Percentiles rank a stretch among this genome's conserved stretches.
Evolutionary conservation across 2,797 vertebrate genomes (phyloP).

Genomic region (Cryptoblepharus egeriae): DNA sequence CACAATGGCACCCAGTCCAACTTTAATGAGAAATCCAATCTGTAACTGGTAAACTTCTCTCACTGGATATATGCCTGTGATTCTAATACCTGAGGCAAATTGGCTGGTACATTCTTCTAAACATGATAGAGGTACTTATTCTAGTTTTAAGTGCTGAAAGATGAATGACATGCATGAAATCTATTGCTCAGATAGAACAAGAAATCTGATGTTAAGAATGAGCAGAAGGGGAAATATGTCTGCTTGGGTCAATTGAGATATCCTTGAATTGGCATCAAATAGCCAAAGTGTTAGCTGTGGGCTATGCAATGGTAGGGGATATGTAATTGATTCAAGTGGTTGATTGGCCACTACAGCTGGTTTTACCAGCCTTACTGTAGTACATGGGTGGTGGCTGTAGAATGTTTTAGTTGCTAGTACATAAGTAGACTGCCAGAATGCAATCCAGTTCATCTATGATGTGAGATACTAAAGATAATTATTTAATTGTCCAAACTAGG

Average conservation of each 20-base stretch:
- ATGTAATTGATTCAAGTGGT: not conserved
- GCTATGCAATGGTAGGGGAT: not conserved
- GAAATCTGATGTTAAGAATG: not conserved
- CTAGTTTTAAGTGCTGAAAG: slow-evolving; percentile 14
- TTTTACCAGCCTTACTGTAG: not conserved
- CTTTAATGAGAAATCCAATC: slow-evolving; percentile 9
- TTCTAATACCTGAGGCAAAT: slow-evolving; percentile 17
- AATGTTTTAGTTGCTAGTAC: not conserved
- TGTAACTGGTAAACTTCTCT: slow-evolving; percentile 7
- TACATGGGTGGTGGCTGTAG: not conserved
- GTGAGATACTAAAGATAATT: not conserved
- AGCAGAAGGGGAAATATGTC: not conserved
- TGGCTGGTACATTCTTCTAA: not conserved
- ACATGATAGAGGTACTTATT: slow-evolving; percentile 4
- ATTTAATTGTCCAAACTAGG: not conserved
- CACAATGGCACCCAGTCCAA: slow-evolving; percentile 21
- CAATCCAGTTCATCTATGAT: not conserved
- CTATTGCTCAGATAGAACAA: not conserved
- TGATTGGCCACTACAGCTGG: not conserved
- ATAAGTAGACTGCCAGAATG: not conserved
- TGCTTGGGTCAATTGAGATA: not conserved
- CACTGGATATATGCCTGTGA: slow-evolving; percentile 6
- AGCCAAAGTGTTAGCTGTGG: not conserved
- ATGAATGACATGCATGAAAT: slow-evolving; percentile 5
- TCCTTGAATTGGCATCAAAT: not conserved